Evolutionary conservation across 2,797 vertebrate genomes (phyloP).

Genomic region (Fistularia tabacaria): DNA sequence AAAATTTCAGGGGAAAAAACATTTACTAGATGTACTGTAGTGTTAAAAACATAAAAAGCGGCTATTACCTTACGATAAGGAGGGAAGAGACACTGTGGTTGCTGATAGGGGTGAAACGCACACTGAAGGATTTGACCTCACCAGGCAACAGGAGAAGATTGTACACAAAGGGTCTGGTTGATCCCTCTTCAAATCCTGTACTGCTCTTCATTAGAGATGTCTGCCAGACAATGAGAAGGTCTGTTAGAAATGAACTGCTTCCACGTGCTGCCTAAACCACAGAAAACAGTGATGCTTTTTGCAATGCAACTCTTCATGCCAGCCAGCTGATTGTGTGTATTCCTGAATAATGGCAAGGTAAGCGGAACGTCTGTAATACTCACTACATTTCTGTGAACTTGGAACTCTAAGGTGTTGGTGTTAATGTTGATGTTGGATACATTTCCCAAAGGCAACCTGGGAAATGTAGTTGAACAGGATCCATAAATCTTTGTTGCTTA

Average conservation of each 20-base stretch:
- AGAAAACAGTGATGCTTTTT: conserved; percentile 5
- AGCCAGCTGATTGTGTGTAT: conserved; percentile 15
- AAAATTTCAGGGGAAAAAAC: neutral
- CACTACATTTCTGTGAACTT: conserved; percentile 89
- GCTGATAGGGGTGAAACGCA: conserved; percentile 87
- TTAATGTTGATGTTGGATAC: conserved; percentile 81
- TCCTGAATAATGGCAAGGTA: too few relatives aligned
- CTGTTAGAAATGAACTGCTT: conserved; percentile 38
- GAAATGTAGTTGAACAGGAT: conserved; percentile 21
- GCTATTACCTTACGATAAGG: conserved; percentile 87
- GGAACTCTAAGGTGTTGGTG: conserved; percentile 90
- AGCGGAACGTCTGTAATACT: conserved; percentile 22
- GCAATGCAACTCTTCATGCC: neutral
- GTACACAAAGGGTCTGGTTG: conserved; percentile 82
- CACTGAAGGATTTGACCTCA: conserved; percentile 85
- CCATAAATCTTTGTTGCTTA: neutral
- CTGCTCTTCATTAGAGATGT: conserved; percentile 79
- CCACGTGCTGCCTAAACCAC: conserved; percentile 20
- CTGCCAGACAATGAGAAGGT: conserved; percentile 67
- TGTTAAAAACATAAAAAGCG: neutral
- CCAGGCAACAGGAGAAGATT: conserved; percentile 89
- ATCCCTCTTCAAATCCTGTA: conserved; percentile 81
- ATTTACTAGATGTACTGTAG: neutral
- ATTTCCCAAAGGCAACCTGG: conserved; percentile 88
- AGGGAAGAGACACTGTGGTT: conserved; percentile 92